Percentiles rank a stretch among this genome's conserved stretches.
phyloP scores from a whole-genome alignment of 2,888 invertebrate species.

The Cephus sareptanus region DNA sequence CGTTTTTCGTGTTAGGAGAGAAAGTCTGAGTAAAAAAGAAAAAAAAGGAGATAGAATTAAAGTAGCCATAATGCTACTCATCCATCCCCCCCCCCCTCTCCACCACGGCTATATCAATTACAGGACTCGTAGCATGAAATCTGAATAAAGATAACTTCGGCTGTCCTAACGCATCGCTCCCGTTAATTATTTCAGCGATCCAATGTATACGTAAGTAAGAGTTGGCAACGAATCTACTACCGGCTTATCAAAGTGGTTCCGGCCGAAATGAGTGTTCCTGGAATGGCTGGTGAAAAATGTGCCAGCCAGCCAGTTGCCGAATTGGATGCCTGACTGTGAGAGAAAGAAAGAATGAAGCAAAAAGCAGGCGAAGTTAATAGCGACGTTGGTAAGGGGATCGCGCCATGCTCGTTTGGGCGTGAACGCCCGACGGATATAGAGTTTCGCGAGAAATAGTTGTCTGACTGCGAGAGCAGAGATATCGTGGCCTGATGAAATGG shows the following conservation, averaged over 20 bases:
- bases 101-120: too few species aligned
- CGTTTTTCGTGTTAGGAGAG: background rate
- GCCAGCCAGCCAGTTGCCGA: background rate
- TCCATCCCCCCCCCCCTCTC: too few species aligned
- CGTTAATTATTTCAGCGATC: background rate
- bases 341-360: background rate
- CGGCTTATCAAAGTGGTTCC: background rate
- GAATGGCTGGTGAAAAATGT: background rate
- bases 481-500: slow-evolving; percentile 11
- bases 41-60: background rate
- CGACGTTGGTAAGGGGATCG: slow-evolving; percentile 17
- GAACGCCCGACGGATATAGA: slow-evolving; percentile 26
- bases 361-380: background rate
- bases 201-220: background rate
- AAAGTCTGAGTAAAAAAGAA: background rate
- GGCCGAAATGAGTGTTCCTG: background rate
- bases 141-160: background rate
- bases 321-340: background rate
- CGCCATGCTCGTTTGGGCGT: slow-evolving; percentile 57
- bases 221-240: background rate
- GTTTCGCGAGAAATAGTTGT: background rate
- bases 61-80: background rate
- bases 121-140: background rate
- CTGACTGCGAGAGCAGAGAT: background rate
- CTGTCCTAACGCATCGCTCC: background rate